Evolutionary conservation across 2,113 vertebrate genomes (phyloP), one percentile per base, ranked within the genome.

Genomic region (Heterotis niloticus): DNA sequence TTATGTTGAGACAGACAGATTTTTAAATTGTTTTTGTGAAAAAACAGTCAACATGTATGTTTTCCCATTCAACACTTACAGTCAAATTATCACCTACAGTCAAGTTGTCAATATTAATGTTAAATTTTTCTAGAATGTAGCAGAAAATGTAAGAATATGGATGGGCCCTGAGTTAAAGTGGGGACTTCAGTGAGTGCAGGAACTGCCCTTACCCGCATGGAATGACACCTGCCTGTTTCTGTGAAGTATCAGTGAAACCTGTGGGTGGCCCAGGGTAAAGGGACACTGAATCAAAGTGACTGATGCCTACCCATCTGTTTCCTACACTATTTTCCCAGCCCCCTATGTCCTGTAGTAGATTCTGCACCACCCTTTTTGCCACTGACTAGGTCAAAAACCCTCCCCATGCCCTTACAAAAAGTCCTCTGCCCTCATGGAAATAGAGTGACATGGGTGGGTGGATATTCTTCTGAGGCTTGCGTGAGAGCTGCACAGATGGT

Each of bases 401-500:
- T 70, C 57, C 71, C 71, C 54, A 16, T 23, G 52, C 71, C 71
- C 34, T 44, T 74, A 44, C 34, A 44, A 44, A 44, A 44, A 44
- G 34, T 44, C 34, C 34, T 44, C 7, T 44, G 34, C 34, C 34
- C 34, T 44, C 3, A 44, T 44, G 34, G 34, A 7, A 44, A 44
- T 44, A 7, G 34, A 2, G 7, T 44, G 34, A 4, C 34, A 44
- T 44, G 5, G 7, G 24, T 12, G 23, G 11, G 20, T 67, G 65
- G 65, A 10, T 26, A 11, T 29, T 66, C 17, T 34, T 12, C 11
- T 17, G 75, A 51, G 75, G 74, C 24, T 60, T 20, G 23, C 60
- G 16, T 77, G 75, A 64, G 12, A 24, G 28, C 60, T 29, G 20
- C 29, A 77, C 76, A 56, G n/a, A 65, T 67, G 76, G 71, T 17